Conservation (phyloP, 1,140 invertebrate species). For the Epicauta chinensis region DNA sequence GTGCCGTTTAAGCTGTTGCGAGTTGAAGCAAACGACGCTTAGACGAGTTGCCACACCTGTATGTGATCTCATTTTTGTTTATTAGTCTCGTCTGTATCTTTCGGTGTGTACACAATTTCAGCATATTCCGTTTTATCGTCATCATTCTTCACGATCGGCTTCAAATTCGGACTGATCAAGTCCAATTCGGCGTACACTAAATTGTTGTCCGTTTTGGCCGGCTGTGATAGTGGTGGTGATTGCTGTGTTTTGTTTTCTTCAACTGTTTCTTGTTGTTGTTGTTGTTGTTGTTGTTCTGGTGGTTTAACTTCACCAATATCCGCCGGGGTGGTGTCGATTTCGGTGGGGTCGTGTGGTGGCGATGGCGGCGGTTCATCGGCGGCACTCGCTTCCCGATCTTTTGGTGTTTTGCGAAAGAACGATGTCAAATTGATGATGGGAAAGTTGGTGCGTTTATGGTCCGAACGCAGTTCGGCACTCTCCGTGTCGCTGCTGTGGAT, state of each 20-base stretch:
- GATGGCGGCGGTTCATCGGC: constrained; percentile 8
- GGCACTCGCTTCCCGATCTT: constrained; percentile 35
- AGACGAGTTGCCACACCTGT: too few species aligned
- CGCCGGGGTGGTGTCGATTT: constrained; percentile 1
- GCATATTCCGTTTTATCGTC: constrained; percentile 55
- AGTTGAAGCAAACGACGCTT: too few species aligned
- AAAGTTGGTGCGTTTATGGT: constrained; percentile 24
- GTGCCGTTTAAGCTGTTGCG: too few species aligned
- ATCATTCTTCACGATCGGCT: constrained; percentile 41
- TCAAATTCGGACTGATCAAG: constrained; percentile 39
- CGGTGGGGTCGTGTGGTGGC: too few species aligned
- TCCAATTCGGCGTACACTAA: constrained; percentile 57
- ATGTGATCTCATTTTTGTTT: too few species aligned
- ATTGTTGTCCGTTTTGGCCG: constrained; percentile 40
- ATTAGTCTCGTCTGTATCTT: constrained; percentile 3
- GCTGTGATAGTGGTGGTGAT: constrained; percentile 23
- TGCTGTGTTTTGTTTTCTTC: constrained; percentile 29
- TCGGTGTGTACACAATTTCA: constrained; percentile 50
- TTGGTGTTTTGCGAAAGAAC: constrained; percentile 24
- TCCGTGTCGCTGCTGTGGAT: constrained; percentile 50
- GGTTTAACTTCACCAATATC: background rate
- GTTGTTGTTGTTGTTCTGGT: constrained; percentile 18
- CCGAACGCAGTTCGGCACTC: constrained; percentile 44
- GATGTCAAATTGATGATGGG: constrained; percentile 25
- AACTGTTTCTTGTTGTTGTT: constrained; percentile 27